phyloP scores from a whole-genome alignment of 2,797 vertebrate genomes.

The Ataeniobius toweri region DNA sequence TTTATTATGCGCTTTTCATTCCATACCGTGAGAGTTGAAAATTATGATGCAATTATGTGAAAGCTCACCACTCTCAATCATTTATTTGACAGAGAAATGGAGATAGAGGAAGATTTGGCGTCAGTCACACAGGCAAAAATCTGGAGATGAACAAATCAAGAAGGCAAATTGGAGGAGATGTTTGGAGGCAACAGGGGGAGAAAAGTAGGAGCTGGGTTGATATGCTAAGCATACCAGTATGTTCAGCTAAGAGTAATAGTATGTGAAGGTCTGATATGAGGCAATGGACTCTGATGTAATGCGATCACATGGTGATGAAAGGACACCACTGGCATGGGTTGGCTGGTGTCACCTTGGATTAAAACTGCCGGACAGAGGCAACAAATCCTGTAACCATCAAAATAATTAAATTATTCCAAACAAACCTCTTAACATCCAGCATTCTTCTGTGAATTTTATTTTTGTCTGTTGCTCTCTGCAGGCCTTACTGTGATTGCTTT shows the following conservation, averaged over 20 bases:
- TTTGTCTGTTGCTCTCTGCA: slow-evolving; percentile 7
- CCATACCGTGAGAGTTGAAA: slow-evolving; percentile 33
- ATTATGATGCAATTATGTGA: slow-evolving; percentile 67
- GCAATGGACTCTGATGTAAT: slow-evolving; percentile 43
- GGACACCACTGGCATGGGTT: slow-evolving; percentile 11
- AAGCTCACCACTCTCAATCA: slow-evolving; percentile 61
- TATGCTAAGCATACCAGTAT: slow-evolving; percentile 55
- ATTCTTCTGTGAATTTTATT: neutral
- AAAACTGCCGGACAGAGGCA: slow-evolving; percentile 13
- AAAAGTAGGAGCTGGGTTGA: slow-evolving; percentile 30
- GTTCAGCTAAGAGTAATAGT: slow-evolving; percentile 38
- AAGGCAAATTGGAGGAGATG: slow-evolving; percentile 17
- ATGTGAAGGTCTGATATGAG: slow-evolving; percentile 53
- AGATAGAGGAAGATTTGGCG: slow-evolving; percentile 4
- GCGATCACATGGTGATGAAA: slow-evolving; percentile 26
- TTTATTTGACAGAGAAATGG: slow-evolving; percentile 27
- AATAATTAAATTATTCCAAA: neutral
- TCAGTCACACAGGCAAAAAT: slow-evolving; percentile 12
- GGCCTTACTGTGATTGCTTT: slow-evolving; percentile 20
- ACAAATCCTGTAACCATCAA: neutral
- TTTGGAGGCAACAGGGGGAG: slow-evolving; percentile 1
- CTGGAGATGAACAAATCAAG: slow-evolving; percentile 49
- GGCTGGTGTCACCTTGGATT: slow-evolving; percentile 17
- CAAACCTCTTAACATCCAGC: neutral
- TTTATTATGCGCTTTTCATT: slow-evolving; percentile 18